phyloP scores from a whole-genome alignment of 2,888 invertebrate genomes.

The Thysanoteuthis rhombus region DNA sequence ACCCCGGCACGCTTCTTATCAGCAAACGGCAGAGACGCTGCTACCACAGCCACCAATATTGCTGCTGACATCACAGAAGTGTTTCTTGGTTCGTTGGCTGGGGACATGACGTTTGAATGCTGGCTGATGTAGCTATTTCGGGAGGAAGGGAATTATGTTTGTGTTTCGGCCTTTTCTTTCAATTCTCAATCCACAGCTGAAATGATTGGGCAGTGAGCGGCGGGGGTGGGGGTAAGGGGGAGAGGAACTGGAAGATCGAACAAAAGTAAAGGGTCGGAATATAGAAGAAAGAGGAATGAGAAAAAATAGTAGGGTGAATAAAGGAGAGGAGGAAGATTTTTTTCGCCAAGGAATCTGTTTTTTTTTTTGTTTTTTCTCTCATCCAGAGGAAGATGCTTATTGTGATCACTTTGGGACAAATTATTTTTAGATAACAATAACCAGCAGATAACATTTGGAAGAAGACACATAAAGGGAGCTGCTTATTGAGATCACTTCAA shows the following conservation, averaged over 20 bases:
- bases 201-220: no score
- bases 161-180: neutral
- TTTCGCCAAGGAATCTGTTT: neutral
- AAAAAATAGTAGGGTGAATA: neutral
- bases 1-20: neutral
- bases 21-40: neutral
- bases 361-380: no score
- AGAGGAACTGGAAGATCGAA: neutral
- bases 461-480: no score
- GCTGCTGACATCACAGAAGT: neutral
- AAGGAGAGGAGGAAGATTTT: no score
- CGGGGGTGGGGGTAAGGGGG: neutral
- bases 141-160: neutral
- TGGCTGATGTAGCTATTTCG: neutral
- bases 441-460: no score
- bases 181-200: neutral
- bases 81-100: neutral
- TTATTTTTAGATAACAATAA: no score
- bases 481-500: no score
- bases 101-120: neutral
- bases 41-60: conserved; percentile 12
- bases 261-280: neutral
- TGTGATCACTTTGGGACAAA: no score
- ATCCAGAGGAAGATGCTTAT: neutral
- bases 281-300: neutral